These are phyloP conservation scores for Melolontha melolontha DNA, from an alignment of 2,888 invertebrate species.

Conservation along the genomic window DNA sequence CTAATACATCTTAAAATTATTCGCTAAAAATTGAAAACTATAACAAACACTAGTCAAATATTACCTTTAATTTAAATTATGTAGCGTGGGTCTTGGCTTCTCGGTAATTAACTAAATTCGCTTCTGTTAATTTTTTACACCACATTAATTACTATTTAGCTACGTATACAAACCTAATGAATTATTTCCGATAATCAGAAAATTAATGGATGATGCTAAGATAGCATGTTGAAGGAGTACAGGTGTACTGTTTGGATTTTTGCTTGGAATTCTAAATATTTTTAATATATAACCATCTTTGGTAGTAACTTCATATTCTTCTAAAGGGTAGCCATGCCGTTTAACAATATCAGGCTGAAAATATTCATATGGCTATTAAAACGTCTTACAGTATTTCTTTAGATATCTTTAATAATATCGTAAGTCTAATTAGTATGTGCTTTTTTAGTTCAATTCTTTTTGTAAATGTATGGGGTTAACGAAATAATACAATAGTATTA, in stretches of 20 bases:
- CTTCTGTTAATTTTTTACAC: no score
- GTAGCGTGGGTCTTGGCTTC: no score
- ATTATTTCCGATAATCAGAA: constrained; percentile 57
- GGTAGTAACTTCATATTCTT: constrained; percentile 63
- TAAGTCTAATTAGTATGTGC: not conserved
- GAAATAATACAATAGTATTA: no score
- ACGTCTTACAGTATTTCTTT: not conserved
- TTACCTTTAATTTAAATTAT: no score
- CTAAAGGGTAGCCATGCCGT: constrained; percentile 60
- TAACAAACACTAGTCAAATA: no score
- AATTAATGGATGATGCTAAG: constrained; percentile 57
- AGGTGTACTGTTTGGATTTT: constrained; percentile 54
- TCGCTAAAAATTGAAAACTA: no score
- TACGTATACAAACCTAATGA: constrained; percentile 56
- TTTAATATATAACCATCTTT: constrained; percentile 64
- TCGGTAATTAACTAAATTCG: no score
- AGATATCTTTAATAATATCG: not conserved
- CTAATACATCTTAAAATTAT: no score
- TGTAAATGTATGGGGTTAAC: no score
- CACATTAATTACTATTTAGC: no score
- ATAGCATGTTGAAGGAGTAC: constrained; percentile 61
- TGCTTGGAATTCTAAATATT: constrained; percentile 60
- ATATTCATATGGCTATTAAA: constrained; percentile 14
- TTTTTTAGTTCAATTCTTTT: no score
- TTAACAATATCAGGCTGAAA: constrained; percentile 61